Conservation (phyloP, 2,797 vertebrate genomes). For the Notamacropus eugenii region DNA sequence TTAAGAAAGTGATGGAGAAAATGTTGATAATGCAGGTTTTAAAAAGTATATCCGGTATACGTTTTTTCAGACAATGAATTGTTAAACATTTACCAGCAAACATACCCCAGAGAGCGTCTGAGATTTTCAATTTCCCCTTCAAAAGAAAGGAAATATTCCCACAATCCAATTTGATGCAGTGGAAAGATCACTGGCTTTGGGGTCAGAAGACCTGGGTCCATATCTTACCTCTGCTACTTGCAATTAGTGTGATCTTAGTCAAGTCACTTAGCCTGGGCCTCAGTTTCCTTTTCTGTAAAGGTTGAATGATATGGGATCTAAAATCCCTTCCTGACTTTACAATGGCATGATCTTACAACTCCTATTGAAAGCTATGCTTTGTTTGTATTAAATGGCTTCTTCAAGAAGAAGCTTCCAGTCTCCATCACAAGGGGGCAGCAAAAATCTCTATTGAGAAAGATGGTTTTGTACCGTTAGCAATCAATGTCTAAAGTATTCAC, state of each 20-base stretch:
- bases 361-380: background rate
- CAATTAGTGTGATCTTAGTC: background rate
- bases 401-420: background rate
- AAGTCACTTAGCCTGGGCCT: background rate
- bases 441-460: background rate
- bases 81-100: background rate
- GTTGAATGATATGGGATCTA: background rate
- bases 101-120: background rate
- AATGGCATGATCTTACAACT: background rate
- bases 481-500: background rate
- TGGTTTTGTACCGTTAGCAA: background rate
- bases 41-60: background rate
- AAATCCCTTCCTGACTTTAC: background rate
- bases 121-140: background rate
- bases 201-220: background rate
- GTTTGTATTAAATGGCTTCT: background rate
- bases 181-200: background rate
- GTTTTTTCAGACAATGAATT: background rate
- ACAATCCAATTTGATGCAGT: background rate
- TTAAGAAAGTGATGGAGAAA: background rate
- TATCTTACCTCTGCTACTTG: background rate
- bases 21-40: background rate
- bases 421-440: background rate
- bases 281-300: background rate
- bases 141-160: background rate